phyloP scores from a whole-genome alignment of 92 coral and sea anemone genomes.

The Epizoanthus scotinus region DNA sequence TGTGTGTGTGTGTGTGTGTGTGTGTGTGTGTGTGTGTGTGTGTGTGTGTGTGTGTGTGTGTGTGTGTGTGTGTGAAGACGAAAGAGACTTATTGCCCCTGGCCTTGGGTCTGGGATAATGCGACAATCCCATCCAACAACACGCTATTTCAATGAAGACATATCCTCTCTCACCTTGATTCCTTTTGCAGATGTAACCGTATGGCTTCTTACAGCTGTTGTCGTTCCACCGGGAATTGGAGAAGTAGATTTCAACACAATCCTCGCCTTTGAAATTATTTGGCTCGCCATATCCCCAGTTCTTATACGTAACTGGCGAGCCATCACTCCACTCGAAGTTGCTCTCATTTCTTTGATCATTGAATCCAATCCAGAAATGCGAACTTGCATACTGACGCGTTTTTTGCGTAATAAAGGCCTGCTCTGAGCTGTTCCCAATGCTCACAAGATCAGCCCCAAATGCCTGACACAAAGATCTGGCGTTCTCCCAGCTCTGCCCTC shows the following conservation, averaged over 20 bases:
- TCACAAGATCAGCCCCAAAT: slow-evolving; percentile 81
- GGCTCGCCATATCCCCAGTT: slow-evolving; percentile 85
- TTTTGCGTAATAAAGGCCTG: slow-evolving; percentile 59
- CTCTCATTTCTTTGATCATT: slow-evolving; percentile 80
- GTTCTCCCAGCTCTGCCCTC: slow-evolving; percentile 84
- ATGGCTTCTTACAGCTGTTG: slow-evolving; percentile 65
- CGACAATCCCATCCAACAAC: background rate
- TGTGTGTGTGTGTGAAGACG: background rate
- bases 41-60: background rate
- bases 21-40: background rate
- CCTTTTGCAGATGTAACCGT: slow-evolving; percentile 84
- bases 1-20: background rate
- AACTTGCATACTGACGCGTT: slow-evolving; percentile 39
- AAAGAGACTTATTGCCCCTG: no score
- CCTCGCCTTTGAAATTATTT: slow-evolving; percentile 71
- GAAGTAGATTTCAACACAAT: slow-evolving; percentile 70
- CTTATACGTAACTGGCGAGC: slow-evolving; percentile 58
- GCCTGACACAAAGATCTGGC: slow-evolving; percentile 73
- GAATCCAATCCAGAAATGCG: slow-evolving; percentile 88
- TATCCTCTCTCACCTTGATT: slow-evolving; percentile 48
- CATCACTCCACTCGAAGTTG: slow-evolving; percentile 88
- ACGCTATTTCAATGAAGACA: background rate
- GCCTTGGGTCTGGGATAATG: background rate
- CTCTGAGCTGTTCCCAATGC: slow-evolving; percentile 69
- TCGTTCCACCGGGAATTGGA: slow-evolving; percentile 72